Evolutionary conservation across 2,797 vertebrate species (phyloP).

Genomic region (Anolis apletophallus): DNA sequence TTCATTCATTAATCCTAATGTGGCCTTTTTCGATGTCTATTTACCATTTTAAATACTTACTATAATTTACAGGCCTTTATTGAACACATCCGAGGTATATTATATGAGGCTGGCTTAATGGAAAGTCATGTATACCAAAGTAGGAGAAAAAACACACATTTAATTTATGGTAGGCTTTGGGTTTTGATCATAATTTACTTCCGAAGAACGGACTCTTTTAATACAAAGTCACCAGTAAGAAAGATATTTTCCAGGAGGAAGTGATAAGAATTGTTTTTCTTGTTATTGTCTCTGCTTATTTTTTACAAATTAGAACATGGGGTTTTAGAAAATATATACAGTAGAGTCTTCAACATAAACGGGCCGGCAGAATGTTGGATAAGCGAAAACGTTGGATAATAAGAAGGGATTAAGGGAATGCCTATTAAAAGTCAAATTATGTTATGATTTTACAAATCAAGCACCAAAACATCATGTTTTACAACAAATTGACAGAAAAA

Average conservation of each 20-base stretch:
- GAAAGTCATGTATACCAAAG: conserved; percentile 83
- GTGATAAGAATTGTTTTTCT: conserved; percentile 68
- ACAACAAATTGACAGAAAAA: too few species aligned
- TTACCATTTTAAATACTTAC: conserved; percentile 86
- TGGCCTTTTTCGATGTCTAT: conserved; percentile 83
- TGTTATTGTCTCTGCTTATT: conserved; percentile 72
- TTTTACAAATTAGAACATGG: conserved; percentile 63
- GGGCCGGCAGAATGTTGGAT: too few species aligned
- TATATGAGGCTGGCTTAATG: conserved; percentile 85
- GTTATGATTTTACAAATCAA: too few species aligned
- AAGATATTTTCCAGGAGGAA: conserved; percentile 75
- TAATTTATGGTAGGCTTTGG: conserved; percentile 82
- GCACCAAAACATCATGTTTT: too few species aligned
- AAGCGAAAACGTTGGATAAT: too few species aligned
- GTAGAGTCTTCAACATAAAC: too few species aligned
- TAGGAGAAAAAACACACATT: conserved; percentile 68
- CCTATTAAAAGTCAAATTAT: too few species aligned
- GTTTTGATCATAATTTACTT: conserved; percentile 83
- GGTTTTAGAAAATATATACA: conserved; percentile 69
- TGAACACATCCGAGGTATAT: conserved; percentile 83
- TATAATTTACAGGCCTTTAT: conserved; percentile 84
- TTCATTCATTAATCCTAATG: conserved; percentile 87
- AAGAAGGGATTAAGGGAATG: too few species aligned
- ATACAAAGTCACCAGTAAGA: conserved; percentile 73
- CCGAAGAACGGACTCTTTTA: conserved; percentile 75